Evolutionary conservation across 2,113 vertebrate species (phyloP), one percentile per base, ranked within the genome.

Genomic region (Mellivora capensis): DNA sequence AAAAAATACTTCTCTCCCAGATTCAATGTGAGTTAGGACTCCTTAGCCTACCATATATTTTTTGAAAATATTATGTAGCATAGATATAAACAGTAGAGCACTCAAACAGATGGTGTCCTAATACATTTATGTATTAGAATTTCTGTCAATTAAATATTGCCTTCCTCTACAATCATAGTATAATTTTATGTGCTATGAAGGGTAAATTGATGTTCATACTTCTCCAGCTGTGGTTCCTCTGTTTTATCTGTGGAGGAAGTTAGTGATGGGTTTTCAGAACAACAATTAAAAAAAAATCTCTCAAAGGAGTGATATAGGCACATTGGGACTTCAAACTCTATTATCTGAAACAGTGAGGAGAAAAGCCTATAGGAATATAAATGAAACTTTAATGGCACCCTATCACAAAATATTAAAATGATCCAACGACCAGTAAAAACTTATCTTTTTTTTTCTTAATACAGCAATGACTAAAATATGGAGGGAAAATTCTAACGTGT

Each of bases 331-430:
- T 97, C 88, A 94, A 97, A 96, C 44, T 97, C 85, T 91, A 93
- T 94, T 98, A 98, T 81, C 77, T 96, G 79, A 97, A 97, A 95
- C 20, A 96, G 79, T 97, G 82, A 97, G 93, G 20, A 91, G 42
- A 97, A 97, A 97, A 59, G 57, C 90, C 69, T 93, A 64, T 89
- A 96, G 39, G 82, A 97, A 95, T 87, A 93, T 90, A 97, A 97
- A 97, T 98, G 91, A 97, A 97, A 97, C 4, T 96, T 95, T 90
- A 97, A 91, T 97, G 57, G 42, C 21, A 93, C 69, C 34, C n/a
- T 95, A 94, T 84, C 89, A 89, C 72, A 97, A 97, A 98, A 93
- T 96, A 97, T 85, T 97, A 89, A 77, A 98, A 93, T 95, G 54
- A 96, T 49, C 64, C 93, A 97, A 91, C 20, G 94, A 94, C 80